Evolutionary conservation across 2,113 vertebrate species (phyloP), one percentile per base, ranked within the genome.

Genomic region (Sterna hirundo): DNA sequence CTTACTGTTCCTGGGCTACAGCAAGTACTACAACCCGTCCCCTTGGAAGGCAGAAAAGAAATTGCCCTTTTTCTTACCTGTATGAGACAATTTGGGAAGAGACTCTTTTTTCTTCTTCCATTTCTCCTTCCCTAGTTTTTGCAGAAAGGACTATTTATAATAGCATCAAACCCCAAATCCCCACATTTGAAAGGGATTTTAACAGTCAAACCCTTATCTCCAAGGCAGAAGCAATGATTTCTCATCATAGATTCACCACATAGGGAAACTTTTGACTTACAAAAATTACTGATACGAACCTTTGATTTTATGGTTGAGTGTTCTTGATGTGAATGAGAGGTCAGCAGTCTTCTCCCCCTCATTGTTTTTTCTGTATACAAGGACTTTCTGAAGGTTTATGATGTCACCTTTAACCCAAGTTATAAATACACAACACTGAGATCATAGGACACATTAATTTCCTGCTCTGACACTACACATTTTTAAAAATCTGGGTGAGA

Each of bases 331-430:
- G 81, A 94, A 70, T 88, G 75, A 88, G 68, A 97, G 96, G 83
- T 95, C 96, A 95, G 91, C 92, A 93, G 42, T 55, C 88, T 89
- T 94, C 68, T 92, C 93, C 72, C 84, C 91, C 90, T 97, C 94
- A 69, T 54, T 96, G 95, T 96, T 97, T 86, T 95, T 84, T 96
- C 94, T 92, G 69, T 71, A 94, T 78, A 96, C 95, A 97, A 96
- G 96, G 90, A 82, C 85, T 88, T 95, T 89, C 75, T 83, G 65
- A 92, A 88, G 77, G 86, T 95, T 97, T 96, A 95, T 78, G 86
- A 80, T 96, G 64, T 96, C 87, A 95, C 86, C 87, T 94, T 95
- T 96, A 96, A 95, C 72, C 79, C 81, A 94, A 95, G 93, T 95
- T 85, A 86, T 96, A 76, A 87, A 94, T 88, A 93, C 52, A 80